Conservation (phyloP, 2,113 vertebrate species). For the Siniperca chuatsi region DNA sequence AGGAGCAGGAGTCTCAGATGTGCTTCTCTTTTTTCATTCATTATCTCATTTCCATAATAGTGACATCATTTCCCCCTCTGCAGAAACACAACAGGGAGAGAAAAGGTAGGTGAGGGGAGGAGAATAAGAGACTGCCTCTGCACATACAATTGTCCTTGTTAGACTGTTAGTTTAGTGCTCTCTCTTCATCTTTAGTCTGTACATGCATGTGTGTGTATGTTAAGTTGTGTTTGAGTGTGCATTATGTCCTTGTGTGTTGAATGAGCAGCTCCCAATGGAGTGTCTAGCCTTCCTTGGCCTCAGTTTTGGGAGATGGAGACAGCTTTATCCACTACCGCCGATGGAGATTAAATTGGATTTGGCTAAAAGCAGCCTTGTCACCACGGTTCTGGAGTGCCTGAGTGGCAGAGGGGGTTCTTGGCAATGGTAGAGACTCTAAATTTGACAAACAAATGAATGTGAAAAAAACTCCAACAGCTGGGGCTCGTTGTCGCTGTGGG, state of each 20-base stretch:
- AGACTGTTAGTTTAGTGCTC: conserved; percentile 18
- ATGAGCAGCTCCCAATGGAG: conserved; percentile 53
- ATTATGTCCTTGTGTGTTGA: conserved; percentile 51
- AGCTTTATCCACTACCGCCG: conserved; percentile 71
- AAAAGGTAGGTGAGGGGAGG: neutral
- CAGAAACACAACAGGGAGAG: conserved; percentile 21
- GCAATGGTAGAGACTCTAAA: conserved; percentile 57
- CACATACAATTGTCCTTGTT: conserved; percentile 18
- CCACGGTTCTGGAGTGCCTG: conserved; percentile 62
- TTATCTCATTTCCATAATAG: conserved; percentile 58
- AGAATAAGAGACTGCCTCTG: neutral
- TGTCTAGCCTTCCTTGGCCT: conserved; percentile 51
- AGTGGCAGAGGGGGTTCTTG: conserved; percentile 70
- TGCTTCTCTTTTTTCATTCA: conserved; percentile 32
- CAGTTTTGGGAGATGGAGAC: conserved; percentile 56
- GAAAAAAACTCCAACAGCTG: conserved; percentile 67
- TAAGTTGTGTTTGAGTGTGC: conserved; percentile 15
- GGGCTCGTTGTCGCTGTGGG: conserved; percentile 63
- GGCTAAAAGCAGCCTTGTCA: conserved; percentile 74
- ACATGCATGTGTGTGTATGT: neutral
- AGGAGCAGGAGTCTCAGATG: conserved; percentile 50
- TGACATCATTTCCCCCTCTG: conserved; percentile 55
- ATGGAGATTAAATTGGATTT: conserved; percentile 79
- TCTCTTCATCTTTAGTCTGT: neutral
- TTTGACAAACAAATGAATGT: conserved; percentile 78